These are phyloP conservation scores for Vanessa atalanta DNA, from an alignment of 1,140 invertebrate genomes.

Conservation along the genomic window DNA sequence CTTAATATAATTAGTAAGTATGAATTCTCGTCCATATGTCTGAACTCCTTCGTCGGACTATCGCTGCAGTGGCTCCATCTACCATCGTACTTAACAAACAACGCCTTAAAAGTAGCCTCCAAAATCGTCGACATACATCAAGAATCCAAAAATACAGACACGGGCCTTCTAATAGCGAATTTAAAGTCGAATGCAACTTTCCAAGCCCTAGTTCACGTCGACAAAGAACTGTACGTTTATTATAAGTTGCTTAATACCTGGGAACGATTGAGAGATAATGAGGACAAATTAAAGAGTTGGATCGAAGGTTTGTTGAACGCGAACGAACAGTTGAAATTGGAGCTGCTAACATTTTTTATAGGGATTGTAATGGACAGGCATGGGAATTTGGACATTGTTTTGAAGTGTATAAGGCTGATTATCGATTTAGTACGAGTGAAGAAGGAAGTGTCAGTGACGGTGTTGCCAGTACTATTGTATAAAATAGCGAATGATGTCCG, in stretches of 20 bases:
- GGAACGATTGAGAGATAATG: constrained; percentile 59
- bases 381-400: constrained; percentile 46
- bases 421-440: constrained; percentile 50
- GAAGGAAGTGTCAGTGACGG: constrained; percentile 61
- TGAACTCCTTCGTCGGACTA: constrained; percentile 53
- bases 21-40: constrained; percentile 49
- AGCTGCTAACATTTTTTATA: constrained; percentile 60
- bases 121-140: constrained; percentile 62
- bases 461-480: constrained; percentile 66
- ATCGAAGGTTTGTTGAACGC: constrained; percentile 46
- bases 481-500: constrained; percentile 57
- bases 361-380: constrained; percentile 55
- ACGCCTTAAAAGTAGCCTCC: constrained; percentile 58
- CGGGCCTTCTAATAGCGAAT: constrained; percentile 55
- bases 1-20: constrained; percentile 68
- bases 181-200: constrained; percentile 62
- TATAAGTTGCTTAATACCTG: constrained; percentile 61
- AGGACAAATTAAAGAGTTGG: constrained; percentile 60
- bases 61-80: constrained; percentile 61
- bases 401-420: constrained; percentile 50
- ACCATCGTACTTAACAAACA: constrained; percentile 62
- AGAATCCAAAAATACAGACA: constrained; percentile 45
- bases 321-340: constrained; percentile 50
- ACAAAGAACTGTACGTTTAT: constrained; percentile 52
- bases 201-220: constrained; percentile 55